Base-by-base conservation (phyloP, 2,113 vertebrate genomes). In the Circaetus cinerascens region DNA sequence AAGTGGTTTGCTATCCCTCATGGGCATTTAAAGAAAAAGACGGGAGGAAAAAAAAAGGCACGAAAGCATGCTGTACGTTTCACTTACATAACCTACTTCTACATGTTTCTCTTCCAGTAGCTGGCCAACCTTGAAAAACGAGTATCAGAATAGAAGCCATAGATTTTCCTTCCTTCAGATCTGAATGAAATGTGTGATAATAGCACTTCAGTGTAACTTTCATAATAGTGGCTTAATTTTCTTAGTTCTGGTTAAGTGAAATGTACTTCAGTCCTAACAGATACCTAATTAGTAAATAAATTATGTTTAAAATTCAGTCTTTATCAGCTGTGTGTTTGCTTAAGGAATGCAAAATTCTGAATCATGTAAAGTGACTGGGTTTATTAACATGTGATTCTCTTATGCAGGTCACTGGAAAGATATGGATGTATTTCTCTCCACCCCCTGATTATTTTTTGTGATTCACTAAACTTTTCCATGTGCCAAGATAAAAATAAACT, bases 391-490 rank as follows among this genome's bases (percentile, higher is more conserved):
- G 90, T 96, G 95, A 96, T 90, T 90, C 78, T 86, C 62, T 60
- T 73, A 30, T 38, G n/a, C 79, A 82, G 93, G 69, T 55, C 74
- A 66, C 45, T 95, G 95, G 95, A 95, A 97, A 95, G 80, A 95
- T 63, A 68, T 3, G 23, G 57, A 59, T 85, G 48, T 66, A 15
- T 91, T 95, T 95, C 51, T 95, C 86, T 88, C 91, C 56, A 79
- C 41, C 46, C n/a, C 19, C 41, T 83, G 60, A 71, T 89, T 78
- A 79, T 87, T 95, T 95, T 86, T 94, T 2, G 4, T 84, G 57
- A 90, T 82, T 95, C 89, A 88, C 32, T 79, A 75, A 93, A 88
- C 50, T 75, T 93, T 95, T 97, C 95, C 97, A 36, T 91, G 80
- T 10, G 38, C 62, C 11, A 87, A 81, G 94, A 94, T 75, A 95